Base-by-base conservation (phyloP, 2,797 vertebrate genomes). In the Tokudaia muenninki region DNA sequence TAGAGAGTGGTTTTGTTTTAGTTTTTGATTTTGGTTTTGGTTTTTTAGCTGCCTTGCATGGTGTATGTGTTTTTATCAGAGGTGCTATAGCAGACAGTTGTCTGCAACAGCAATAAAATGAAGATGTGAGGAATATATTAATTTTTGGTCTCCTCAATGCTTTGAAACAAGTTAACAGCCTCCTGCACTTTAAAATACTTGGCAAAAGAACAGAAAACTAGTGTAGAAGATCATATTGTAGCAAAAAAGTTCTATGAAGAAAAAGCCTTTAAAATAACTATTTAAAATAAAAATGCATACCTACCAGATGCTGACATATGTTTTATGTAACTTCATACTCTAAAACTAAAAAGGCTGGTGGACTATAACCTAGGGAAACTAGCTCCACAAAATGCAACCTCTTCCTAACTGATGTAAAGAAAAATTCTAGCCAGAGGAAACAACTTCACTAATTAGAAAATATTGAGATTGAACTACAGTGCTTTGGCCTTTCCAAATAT, bases 41-140 rank as follows among this genome's bases (percentile, higher is more conserved):
- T 79, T 91, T 24, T 78, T 4, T 74, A 75, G 13, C 31, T 90
- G 19, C 59, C 52, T 83, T 92, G 55, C 88, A 44, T 41, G 9
- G 11, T 57, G 0, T 91, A 29, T 65, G 12, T 70, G 4, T 94
- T 96, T 94, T 96, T 91, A 75, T 13, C 70, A 89, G 24, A 63
- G 67, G 9, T 90, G 50, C 17, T 70, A 9, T 41, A 86, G 24
- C 26, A 84, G n/a, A 50, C 21, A 91, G 26, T n/a, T 87, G 34
- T 86, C 6, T 52, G 26, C 91, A 65, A 78, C 16, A 92, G 17
- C 41, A 52, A 82, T 79, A 87, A 70, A 59, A 59, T 8, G 87
- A 95, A 92, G 41, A 84, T 79, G 41, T 55, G 77, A 93, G 9
- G 34, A 90, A 61, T 37, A 61, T 83, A 26, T 94, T 89, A 92